Base-by-base conservation (phyloP, 1,140 invertebrate species). In the Ditylenchus dipsaci region DNA sequence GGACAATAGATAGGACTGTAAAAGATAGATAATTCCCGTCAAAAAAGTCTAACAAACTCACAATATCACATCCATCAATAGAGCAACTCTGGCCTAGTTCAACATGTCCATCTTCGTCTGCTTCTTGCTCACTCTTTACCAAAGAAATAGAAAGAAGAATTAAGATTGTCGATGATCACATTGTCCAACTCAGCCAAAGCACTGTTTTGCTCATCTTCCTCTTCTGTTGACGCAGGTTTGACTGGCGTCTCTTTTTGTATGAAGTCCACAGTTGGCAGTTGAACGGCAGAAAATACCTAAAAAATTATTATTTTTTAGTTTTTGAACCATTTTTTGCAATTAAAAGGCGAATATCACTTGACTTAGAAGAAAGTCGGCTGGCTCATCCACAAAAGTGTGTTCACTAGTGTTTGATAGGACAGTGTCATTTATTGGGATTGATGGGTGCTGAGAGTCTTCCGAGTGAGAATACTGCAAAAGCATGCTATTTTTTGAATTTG, bases 211-310 rank as follows among this genome's bases (percentile, higher is more conserved):
- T 53, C 49, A 3, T 53, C 3, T 53, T 53, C 49, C 49, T 53
- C 49, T 53, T 53, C 49, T 53, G 3, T 53, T 17, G 49, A 7
- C 15, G 15, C 23, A 53, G 49, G 49, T 53, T 53, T 43, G 26
- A 49, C 47, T n/a, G 30, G 30, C 17, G 26, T 43, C 19, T 26
- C 33, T n/a, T 21, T 7, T 33, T 71, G 38, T 65, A 64, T 33
- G 38, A 67, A 45, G 8, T 38, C 23, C 7, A 69, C 68, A 7
- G 38, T 30, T 42, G 69, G 56, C 27, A 71, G 43, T 29, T 68
- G 33, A n/a, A 71, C 69, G 21, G 38, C 56, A 13, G 69, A 71
- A 26, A 71, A 71, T 33, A 71, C 45, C 67, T 63, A 29, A 19
- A 23, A 1, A 17, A 59, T 17, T 59, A 59, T n/a, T n/a, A 27